These are phyloP conservation scores for Myotis lucifugus DNA, from an alignment of 2,113 vertebrate species.

Conservation along the genomic window DNA sequence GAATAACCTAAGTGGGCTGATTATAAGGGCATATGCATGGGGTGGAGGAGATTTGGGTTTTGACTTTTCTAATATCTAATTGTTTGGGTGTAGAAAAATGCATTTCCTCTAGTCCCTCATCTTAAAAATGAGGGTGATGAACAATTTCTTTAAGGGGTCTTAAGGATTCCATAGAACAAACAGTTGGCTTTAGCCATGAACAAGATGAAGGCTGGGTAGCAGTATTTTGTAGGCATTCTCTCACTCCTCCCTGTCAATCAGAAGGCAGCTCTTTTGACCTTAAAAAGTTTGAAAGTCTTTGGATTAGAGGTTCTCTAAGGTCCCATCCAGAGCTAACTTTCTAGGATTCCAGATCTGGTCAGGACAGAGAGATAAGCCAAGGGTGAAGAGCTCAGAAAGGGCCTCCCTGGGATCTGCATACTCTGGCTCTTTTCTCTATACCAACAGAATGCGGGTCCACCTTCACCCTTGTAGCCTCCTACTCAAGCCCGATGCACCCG, in stretches of 20 bases:
- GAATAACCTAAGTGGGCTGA: neutral
- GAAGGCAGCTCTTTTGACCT: neutral
- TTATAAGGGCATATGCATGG: neutral
- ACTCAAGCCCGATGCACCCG: neutral
- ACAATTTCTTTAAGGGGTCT: neutral
- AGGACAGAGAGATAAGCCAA: neutral
- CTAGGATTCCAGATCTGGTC: neutral
- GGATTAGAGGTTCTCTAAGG: neutral
- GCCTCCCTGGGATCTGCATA: neutral
- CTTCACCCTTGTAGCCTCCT: neutral
- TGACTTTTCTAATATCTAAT: neutral
- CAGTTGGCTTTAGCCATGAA: neutral
- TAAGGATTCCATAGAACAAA: neutral
- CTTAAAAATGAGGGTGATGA: neutral
- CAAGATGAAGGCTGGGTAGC: neutral
- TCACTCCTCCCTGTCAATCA: neutral
- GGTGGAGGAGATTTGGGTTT: neutral
- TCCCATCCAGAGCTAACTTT: neutral
- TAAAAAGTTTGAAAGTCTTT: neutral
- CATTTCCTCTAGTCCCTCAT: neutral
- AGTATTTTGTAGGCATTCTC: neutral
- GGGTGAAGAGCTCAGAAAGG: neutral
- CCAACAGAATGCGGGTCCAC: neutral
- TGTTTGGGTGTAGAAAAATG: neutral
- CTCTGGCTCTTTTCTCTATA: neutral